Conservation (phyloP, 2,888 invertebrate genomes). For the Yponomeuta plumbellus region DNA sequence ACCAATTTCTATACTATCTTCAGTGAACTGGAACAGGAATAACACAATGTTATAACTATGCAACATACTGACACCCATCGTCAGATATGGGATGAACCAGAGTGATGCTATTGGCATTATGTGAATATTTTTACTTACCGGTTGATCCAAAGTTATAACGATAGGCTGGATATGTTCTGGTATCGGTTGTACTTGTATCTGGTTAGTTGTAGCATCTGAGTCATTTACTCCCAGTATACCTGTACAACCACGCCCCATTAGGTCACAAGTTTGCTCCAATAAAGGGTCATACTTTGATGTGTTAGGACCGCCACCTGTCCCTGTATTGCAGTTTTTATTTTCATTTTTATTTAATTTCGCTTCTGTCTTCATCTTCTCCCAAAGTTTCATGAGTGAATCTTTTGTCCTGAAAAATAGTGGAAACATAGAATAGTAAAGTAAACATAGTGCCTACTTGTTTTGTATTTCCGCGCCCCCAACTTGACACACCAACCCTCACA, state of each 20-base stretch:
- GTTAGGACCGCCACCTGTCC: not conserved
- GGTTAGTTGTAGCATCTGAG: not conserved
- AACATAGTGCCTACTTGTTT: not conserved
- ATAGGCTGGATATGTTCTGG: too few relatives aligned
- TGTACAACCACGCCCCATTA: not conserved
- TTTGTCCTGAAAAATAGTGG: constrained; percentile 6
- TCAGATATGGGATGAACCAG: too few relatives aligned
- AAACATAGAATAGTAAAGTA: not conserved
- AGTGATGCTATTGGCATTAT: too few relatives aligned
- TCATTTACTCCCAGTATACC: not conserved
- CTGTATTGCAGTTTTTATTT: not conserved
- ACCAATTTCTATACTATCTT: too few relatives aligned
- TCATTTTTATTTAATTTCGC: not conserved
- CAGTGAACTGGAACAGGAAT: too few relatives aligned
- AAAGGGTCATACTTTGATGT: not conserved
- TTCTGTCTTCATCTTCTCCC: not conserved
- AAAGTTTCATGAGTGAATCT: constrained; percentile 5
- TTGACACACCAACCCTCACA: not conserved
- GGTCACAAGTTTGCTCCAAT: not conserved
- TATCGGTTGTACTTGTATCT: too few relatives aligned
- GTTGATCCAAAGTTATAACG: too few relatives aligned
- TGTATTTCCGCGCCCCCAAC: too few relatives aligned
- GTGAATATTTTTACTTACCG: too few relatives aligned
- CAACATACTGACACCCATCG: too few relatives aligned
- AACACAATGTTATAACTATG: too few relatives aligned